Conservation (phyloP, 2,888 invertebrate species). For the Caenorhabditis becei region DNA sequence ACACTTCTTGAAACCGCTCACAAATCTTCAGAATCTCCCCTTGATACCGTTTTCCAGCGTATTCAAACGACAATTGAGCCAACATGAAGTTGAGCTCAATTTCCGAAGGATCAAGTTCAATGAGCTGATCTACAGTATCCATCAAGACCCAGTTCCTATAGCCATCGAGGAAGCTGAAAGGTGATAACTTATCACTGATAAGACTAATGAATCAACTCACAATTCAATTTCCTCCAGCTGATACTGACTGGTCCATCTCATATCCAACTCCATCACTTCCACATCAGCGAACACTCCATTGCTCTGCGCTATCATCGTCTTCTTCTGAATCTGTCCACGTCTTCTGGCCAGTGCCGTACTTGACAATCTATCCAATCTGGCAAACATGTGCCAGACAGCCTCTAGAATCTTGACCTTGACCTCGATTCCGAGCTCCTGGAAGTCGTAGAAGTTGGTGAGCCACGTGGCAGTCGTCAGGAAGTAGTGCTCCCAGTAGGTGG, state of each 20-base stretch:
- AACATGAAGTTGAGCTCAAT: constrained; percentile 62
- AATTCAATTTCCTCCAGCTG: too few species aligned
- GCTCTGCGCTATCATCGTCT: constrained; percentile 23
- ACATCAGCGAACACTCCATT: constrained; percentile 22
- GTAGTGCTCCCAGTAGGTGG: constrained; percentile 43
- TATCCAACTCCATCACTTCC: too few species aligned
- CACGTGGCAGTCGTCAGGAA: constrained; percentile 54
- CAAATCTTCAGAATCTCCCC: constrained; percentile 38
- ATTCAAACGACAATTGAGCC: constrained; percentile 50
- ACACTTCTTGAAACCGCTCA: constrained; percentile 29
- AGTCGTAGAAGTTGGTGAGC: constrained; percentile 58
- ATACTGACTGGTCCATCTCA: too few species aligned
- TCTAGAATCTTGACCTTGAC: constrained; percentile 58
- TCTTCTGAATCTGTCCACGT: constrained; percentile 3
- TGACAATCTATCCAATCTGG: constrained; percentile 41
- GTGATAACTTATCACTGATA: background rate
- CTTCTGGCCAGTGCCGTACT: constrained; percentile 12
- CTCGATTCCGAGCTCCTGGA: constrained; percentile 27
- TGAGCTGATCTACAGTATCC: constrained; percentile 20
- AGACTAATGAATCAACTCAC: too few species aligned
- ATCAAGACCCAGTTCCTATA: constrained; percentile 31
- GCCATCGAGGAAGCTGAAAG: constrained; percentile 31
- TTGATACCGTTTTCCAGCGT: constrained; percentile 49
- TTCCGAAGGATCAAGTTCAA: constrained; percentile 38
- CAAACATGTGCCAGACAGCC: constrained; percentile 50